These are phyloP conservation scores for Psittacula cyanocephala DNA, from an alignment of 2,113 vertebrate genomes.

Conservation along the genomic window DNA sequence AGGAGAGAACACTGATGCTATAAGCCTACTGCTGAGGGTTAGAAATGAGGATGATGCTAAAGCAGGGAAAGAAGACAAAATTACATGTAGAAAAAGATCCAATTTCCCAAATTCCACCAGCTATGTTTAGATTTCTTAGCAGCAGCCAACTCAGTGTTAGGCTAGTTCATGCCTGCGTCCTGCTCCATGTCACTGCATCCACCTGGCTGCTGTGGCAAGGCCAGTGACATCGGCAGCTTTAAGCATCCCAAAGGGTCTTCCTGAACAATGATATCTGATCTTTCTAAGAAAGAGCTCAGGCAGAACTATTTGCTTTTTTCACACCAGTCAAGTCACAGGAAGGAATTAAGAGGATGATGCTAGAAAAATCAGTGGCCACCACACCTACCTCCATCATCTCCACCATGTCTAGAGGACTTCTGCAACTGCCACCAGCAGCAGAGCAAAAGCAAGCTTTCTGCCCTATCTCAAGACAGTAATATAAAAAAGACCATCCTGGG, in stretches of 20 bases:
- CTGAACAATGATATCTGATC: fast-evolving
- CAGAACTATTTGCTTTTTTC: background rate
- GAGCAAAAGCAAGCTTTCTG: background rate
- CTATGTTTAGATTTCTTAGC: background rate
- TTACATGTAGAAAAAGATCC: background rate
- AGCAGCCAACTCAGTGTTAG: background rate
- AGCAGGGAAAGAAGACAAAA: background rate
- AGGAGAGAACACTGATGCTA: background rate
- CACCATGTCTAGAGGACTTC: background rate
- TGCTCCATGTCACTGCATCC: background rate
- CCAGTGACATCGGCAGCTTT: background rate
- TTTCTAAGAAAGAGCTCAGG: background rate
- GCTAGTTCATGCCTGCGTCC: background rate
- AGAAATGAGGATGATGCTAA: background rate
- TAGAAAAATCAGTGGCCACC: background rate
- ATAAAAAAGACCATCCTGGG: background rate
- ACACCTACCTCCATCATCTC: background rate
- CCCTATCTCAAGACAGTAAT: background rate
- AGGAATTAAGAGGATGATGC: background rate
- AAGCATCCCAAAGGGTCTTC: background rate
- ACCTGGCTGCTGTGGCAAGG: background rate
- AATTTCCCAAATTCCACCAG: background rate
- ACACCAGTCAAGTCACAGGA: background rate
- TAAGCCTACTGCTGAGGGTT: background rate
- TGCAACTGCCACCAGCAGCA: background rate